phyloP scores from a whole-genome alignment of 2,888 invertebrate genomes.

The Melanchra persicariae region DNA sequence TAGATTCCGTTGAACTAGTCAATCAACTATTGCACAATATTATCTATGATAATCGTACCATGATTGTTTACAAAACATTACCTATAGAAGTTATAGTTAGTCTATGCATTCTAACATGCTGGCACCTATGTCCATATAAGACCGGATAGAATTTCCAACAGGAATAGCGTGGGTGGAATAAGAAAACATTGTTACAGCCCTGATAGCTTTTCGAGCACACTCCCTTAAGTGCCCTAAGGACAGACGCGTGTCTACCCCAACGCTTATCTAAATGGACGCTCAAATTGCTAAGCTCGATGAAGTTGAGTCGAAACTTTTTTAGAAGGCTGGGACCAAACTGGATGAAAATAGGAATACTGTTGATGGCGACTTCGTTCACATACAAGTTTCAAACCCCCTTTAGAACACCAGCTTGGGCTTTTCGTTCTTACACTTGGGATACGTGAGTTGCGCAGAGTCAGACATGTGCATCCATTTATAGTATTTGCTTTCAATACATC shows the following conservation, averaged over 20 bases:
- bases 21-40: conserved; percentile 8
- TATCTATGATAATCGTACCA: conserved; percentile 7
- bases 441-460: no score
- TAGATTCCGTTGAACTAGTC: background rate
- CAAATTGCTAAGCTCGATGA: conserved; percentile 27
- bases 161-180: conserved; percentile 3
- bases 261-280: conserved; percentile 40
- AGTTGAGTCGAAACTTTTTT: background rate
- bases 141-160: conserved; percentile 18
- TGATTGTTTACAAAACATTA: conserved; percentile 31
- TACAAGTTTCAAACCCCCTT: background rate
- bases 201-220: conserved; percentile 8
- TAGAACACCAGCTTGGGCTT: no score
- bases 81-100: background rate
- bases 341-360: background rate
- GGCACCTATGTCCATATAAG: conserved; percentile 6
- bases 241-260: conserved; percentile 1
- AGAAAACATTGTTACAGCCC: conserved; percentile 13
- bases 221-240: conserved; percentile 15
- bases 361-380: background rate
- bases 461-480: no score
- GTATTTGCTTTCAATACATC: no score
- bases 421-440: no score
- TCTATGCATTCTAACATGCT: conserved; percentile 12
- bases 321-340: background rate